Evolutionary conservation across 2,888 invertebrate species (phyloP).

Genomic region (Drosophila histrio): DNA sequence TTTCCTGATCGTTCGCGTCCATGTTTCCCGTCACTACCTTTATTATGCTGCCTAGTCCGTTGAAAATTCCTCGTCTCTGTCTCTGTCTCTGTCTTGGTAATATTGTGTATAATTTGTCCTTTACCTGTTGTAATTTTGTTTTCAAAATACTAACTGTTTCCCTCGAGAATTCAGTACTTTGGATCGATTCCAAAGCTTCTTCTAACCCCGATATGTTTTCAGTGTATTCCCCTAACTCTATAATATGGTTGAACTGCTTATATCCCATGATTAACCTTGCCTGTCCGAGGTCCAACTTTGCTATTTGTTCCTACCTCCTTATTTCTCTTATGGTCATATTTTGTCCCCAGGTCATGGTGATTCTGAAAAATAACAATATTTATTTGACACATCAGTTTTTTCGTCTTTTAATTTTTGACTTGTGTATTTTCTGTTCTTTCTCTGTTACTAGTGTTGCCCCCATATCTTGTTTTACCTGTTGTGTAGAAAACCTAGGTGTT

Average conservation of each 20-base stretch:
- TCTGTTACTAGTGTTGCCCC: neutral
- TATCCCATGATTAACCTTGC: neutral
- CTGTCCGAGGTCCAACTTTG: slow-evolving; percentile 1
- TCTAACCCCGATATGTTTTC: neutral
- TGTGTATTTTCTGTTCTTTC: neutral
- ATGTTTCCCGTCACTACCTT: neutral
- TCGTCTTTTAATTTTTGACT: neutral
- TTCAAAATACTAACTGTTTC: neutral
- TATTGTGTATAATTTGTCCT: neutral
- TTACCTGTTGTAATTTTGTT: neutral
- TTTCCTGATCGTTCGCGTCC: neutral
- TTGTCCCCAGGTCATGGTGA: slow-evolving; percentile 1
- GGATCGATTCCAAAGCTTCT: neutral
- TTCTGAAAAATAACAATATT: neutral
- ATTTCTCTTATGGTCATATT: neutral
- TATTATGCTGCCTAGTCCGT: neutral
- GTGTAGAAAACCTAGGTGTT: neutral
- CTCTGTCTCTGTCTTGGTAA: neutral
- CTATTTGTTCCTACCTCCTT: neutral
- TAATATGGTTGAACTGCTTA: neutral
- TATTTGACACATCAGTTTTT: neutral
- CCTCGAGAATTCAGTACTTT: neutral
- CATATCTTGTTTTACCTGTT: neutral
- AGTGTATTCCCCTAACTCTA: neutral
- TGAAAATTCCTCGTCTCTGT: neutral